phyloP scores from a whole-genome alignment of 2,113 vertebrate genomes.

The Sceloporus undulatus region DNA sequence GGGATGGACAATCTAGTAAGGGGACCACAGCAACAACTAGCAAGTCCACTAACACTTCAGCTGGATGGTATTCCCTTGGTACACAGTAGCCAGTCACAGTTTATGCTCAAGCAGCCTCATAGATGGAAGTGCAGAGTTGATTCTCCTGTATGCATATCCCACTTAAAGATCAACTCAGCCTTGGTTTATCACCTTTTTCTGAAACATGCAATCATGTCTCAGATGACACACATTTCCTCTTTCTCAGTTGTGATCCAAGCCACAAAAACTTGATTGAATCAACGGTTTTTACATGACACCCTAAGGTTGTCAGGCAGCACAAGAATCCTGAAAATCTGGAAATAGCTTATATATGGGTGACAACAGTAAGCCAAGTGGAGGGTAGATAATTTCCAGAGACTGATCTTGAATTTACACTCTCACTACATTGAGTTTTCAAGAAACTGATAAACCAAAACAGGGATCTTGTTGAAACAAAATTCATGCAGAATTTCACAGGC shows the following conservation, averaged over 20 bases:
- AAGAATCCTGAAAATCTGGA: too few relatives aligned
- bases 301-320: too few relatives aligned
- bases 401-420: background rate
- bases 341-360: too few relatives aligned
- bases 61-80: too few relatives aligned
- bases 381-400: background rate
- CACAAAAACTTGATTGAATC: background rate
- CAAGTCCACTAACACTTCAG: too few relatives aligned
- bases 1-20: background rate
- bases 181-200: too few relatives aligned
- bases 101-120: too few relatives aligned
- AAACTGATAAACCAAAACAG: too few relatives aligned
- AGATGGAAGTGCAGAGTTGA: background rate
- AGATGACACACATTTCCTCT: too few relatives aligned
- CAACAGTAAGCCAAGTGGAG: background rate
- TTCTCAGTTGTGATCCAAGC: background rate
- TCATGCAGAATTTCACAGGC: background rate
- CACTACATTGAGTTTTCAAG: background rate
- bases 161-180: background rate
- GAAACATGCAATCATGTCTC: too few relatives aligned
- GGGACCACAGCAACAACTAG: background rate
- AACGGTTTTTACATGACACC: too few relatives aligned
- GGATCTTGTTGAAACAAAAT: background rate
- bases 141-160: background rate
- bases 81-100: too few relatives aligned